phyloP scores from a whole-genome alignment of 2,797 vertebrate genomes.

The Tarsius wallacei region DNA sequence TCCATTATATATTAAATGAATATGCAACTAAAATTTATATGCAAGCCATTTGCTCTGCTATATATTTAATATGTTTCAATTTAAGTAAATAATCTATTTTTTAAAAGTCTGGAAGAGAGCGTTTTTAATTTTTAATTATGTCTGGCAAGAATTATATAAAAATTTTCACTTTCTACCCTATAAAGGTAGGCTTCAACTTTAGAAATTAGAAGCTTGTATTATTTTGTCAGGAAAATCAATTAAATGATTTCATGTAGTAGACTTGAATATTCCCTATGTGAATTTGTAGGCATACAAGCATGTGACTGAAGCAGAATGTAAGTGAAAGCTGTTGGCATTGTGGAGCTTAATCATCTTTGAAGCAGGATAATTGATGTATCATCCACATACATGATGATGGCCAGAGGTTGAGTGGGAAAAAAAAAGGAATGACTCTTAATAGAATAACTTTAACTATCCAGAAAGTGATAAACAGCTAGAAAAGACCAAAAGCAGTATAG shows the following conservation, averaged over 20 bases:
- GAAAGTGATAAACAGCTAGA: neutral
- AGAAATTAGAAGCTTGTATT: conserved; percentile 6
- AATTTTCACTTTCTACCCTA: neutral
- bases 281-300: neutral
- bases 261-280: neutral
- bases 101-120: neutral
- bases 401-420: neutral
- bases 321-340: neutral
- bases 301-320: neutral
- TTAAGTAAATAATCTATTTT: neutral
- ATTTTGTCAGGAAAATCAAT: neutral
- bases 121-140: conserved; percentile 26
- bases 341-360: neutral
- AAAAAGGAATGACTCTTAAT: neutral
- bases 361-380: neutral
- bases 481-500: neutral
- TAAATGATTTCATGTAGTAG: neutral
- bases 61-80: neutral
- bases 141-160: neutral
- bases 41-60: neutral
- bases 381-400: neutral
- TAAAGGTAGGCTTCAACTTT: conserved; percentile 32
- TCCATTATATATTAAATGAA: neutral
- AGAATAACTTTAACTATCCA: neutral
- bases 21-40: conserved; percentile 18